Percentiles rank a stretch among this genome's conserved stretches.
phyloP scores from a whole-genome alignment of 2,113 vertebrate species.

The Sylvietta virens region DNA sequence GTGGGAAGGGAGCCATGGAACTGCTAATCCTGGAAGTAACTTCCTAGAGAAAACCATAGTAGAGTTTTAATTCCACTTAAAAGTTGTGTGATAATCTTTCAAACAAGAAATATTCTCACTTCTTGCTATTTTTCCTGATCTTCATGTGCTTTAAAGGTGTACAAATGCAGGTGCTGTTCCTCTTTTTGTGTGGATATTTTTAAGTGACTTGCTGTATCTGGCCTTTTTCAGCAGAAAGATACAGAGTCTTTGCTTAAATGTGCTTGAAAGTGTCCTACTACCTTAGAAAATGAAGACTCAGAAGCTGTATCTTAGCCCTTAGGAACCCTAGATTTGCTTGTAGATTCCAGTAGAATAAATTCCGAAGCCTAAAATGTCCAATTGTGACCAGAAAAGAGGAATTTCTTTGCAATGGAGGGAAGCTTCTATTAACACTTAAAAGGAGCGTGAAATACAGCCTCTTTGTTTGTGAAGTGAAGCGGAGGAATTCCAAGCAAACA shows the following conservation, averaged over 20 bases:
- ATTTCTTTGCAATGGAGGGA: neutral
- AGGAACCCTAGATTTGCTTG: neutral
- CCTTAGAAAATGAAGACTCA: neutral
- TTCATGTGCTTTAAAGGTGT: neutral
- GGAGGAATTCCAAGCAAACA: neutral
- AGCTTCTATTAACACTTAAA: neutral
- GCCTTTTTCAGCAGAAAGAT: neutral
- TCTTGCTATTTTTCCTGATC: neutral
- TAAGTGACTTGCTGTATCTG: neutral
- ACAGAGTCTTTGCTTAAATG: neutral
- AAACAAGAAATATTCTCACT: neutral
- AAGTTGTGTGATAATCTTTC: neutral
- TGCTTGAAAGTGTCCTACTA: neutral
- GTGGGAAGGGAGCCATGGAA: neutral
- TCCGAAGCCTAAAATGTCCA: neutral
- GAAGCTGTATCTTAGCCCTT: neutral
- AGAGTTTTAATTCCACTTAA: neutral
- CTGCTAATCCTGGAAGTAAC: neutral
- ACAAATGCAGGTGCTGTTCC: neutral
- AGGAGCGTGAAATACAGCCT: neutral
- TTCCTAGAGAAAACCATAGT: neutral
- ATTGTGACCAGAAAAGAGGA: neutral
- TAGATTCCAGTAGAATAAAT: neutral
- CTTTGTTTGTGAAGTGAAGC: neutral
- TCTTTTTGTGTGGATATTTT: neutral